These are phyloP conservation scores for Drosophila tani DNA, from an alignment of 1,140 invertebrate genomes.

Conservation along the genomic window DNA sequence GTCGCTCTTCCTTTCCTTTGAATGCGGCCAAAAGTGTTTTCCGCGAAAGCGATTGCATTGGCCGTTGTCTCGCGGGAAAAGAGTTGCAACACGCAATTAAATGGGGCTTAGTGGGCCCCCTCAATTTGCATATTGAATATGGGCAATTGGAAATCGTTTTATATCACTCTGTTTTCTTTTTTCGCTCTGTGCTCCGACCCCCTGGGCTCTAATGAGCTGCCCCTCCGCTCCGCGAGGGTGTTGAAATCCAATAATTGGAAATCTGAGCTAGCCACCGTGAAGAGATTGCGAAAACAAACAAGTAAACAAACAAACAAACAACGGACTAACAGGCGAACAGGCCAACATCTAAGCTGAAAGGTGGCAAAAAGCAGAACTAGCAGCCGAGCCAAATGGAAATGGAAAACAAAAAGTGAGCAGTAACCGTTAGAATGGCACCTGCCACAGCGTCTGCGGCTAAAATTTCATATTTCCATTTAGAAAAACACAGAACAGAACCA, in stretches of 20 bases:
- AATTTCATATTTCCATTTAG: constrained; percentile 58
- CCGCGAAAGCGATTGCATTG: constrained; percentile 53
- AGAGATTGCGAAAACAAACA: constrained; percentile 55
- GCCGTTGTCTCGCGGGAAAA: constrained; percentile 27
- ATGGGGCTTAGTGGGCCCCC: constrained; percentile 10
- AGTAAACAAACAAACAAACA: constrained; percentile 3
- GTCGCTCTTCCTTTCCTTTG: constrained; percentile 30
- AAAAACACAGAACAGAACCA: constrained; percentile 44
- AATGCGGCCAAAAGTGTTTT: constrained; percentile 55
- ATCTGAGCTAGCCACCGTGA: constrained; percentile 58
- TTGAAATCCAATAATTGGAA: constrained; percentile 67
- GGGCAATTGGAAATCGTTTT: constrained; percentile 20
- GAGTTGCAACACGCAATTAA: constrained; percentile 46
- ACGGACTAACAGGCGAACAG: not conserved
- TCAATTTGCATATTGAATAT: constrained; percentile 50
- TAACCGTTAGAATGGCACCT: constrained; percentile 52
- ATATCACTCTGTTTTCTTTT: not conserved
- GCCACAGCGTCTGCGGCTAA: constrained; percentile 52
- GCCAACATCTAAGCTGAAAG: constrained; percentile 14
- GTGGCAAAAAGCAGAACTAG: constrained; percentile 23
- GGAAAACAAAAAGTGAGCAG: constrained; percentile 47
- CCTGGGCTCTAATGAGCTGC: constrained; percentile 57
- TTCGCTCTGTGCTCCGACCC: constrained; percentile 4
- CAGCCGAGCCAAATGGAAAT: constrained; percentile 16
- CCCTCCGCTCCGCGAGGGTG: constrained; percentile 13